These are phyloP conservation scores for Peromyscus attwateri DNA, from an alignment of 2,797 vertebrate species.

Conservation along the genomic window DNA sequence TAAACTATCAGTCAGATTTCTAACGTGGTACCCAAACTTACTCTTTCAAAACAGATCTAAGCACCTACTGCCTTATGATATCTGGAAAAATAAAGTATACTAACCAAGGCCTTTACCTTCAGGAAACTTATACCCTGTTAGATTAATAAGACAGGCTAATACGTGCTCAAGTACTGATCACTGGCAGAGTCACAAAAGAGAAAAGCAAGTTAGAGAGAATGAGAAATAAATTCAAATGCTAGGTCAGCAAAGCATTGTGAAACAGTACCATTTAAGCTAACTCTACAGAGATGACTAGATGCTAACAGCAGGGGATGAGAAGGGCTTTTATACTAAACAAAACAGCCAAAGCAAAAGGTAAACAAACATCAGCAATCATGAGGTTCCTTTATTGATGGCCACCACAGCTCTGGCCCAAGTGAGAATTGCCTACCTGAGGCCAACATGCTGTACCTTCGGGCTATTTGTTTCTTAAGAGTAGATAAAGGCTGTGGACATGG, in stretches of 20 bases:
- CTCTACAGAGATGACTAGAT: neutral
- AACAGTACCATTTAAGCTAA: neutral
- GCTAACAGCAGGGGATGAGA: neutral
- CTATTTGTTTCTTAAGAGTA: neutral
- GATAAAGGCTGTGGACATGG: neutral
- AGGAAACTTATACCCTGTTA: neutral
- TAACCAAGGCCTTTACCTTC: neutral
- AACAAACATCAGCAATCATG: neutral
- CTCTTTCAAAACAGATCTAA: conserved; percentile 17
- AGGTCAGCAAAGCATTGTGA: neutral
- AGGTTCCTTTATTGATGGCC: neutral
- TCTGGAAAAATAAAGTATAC: neutral
- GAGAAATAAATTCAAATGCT: neutral
- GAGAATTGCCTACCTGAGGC: neutral
- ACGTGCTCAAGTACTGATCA: neutral
- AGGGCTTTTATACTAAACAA: neutral
- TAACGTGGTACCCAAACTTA: neutral
- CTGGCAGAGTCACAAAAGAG: neutral
- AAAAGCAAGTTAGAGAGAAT: neutral
- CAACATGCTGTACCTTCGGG: neutral
- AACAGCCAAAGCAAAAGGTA: conserved; percentile 19
- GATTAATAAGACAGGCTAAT: neutral
- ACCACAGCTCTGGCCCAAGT: neutral
- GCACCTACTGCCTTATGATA: neutral
- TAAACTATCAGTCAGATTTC: neutral